These are phyloP conservation scores for Mionectes olivaceus DNA, from an alignment of 2,797 vertebrate species.

Conservation along the genomic window DNA sequence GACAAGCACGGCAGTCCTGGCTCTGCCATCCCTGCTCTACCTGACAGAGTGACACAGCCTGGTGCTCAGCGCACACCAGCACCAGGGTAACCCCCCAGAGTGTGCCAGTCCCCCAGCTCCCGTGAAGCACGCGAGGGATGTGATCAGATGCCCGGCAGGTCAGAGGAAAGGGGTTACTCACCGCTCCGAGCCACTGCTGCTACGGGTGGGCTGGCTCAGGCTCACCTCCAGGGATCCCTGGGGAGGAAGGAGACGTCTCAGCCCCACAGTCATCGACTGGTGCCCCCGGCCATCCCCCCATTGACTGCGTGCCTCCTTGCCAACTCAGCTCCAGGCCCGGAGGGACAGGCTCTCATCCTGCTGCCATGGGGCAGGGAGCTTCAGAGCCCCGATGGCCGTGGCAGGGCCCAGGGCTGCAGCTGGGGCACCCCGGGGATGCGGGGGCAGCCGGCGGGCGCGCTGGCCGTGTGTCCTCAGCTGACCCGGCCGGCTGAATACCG, in stretches of 20 bases:
- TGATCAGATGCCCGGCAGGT: accelerated
- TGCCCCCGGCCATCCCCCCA: accelerated
- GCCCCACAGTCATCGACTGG: accelerated
- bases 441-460: neutral
- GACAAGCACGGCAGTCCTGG: accelerated
- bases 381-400: accelerated
- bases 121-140: accelerated
- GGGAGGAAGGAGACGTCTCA: neutral
- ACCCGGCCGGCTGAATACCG: constrained; percentile 53
- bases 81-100: neutral
- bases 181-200: constrained; percentile 74
- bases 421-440: neutral
- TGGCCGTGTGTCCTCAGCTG: constrained; percentile 34
- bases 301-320: accelerated
- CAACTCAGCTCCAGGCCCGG: neutral
- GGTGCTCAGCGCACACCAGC: accelerated
- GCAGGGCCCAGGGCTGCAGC: neutral
- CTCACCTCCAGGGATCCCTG: constrained; percentile 75
- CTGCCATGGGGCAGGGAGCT: neutral
- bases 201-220: constrained; percentile 76
- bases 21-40: neutral
- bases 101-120: neutral
- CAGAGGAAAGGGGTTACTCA: constrained; percentile 3
- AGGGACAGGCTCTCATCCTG: neutral
- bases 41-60: accelerated